Evolutionary conservation across 2,113 vertebrate genomes (phyloP), one percentile per base, ranked within the genome.

Genomic region (Grus americana): DNA sequence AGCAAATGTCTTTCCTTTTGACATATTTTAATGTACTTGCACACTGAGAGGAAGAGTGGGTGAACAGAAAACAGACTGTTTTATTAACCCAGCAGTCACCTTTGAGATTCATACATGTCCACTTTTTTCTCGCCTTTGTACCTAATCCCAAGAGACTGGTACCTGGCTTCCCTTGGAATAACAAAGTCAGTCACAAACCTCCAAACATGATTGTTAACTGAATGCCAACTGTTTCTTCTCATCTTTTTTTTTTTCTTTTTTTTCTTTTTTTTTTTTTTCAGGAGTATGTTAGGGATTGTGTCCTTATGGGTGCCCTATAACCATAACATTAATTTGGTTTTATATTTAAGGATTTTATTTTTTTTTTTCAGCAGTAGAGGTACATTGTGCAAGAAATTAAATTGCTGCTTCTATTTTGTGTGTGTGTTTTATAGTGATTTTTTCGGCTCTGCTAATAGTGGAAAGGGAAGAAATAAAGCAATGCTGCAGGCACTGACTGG

Each of bases 81-180:
- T 98, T 98, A 98, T 98, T 98, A 98, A 98, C 98, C 98, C 98
- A 98, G 98, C 98, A 98, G 98, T 98, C 97, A 98, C 98, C 98
- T 98, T 98, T 98, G 98, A 98, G 98, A 97, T 98, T 97, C 96
- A 97, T 96, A 97, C 92, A 93, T 97, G 97, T 98, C 98, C 96
- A 97, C 97, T 97, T 98, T 98, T 98, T 98, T 95, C 97, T 98
- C 19, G 91, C 92, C 98, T 98, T 98, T 98, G 98, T 98, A 98
- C 98, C 97, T 98, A 98, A 98, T 98, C 98, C 98, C 98, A 98
- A 98, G 98, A 98, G 98, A 97, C 97, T 96, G 95, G 95, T 98
- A 98, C 98, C 98, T 98, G 98, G 97, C 97, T 98, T 98, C 98
- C 98, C 98, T 98, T 98, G 97, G 98, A 98, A 98, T 98, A 98